Base-by-base conservation (phyloP, 2,888 invertebrate genomes). In the Anagyrus pseudococci region DNA sequence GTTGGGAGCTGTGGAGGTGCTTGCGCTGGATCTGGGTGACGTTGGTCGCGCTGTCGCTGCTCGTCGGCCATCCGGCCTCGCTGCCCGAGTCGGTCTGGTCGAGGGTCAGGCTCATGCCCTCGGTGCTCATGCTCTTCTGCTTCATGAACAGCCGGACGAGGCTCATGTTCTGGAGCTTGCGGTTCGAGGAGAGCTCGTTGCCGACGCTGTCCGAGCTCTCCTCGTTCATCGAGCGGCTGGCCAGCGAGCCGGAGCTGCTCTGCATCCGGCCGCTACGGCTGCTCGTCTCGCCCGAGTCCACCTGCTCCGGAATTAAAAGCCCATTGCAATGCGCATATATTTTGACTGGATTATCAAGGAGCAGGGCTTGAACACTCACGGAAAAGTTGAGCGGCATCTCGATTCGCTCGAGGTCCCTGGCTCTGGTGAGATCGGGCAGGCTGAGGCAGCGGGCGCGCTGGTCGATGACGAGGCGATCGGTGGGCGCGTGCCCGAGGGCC, bases 71-170 rank as follows among this genome's bases (percentile, higher is more conserved):
- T 33, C 73, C 76, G 75, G 90, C 91, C 71, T 92, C 85, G 54
- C 84, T 84, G 1, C 82, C 89, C 1, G 91, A 91, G 52, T 77
- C 79, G 46, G 92, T 86, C 69, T 92, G 91, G 78, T 92, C 92
- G 84, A 91, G 87, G 58, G 87, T 87, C 20, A 84, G 81, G 61
- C 87, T 87, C 71, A 88, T 89, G 61, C 89, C 89, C 78, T 92
- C 92, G 58, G 88, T 89, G 69, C 92, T 91, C 83, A 87, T 88
- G 78, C 92, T 93, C 79, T 93, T 93, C 77, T 94, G 94, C 80
- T 94, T 93, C 86, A 94, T 94, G 77, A 94, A 94, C 69, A 94
- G 84, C 80, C 92, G 92, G 46, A 94, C 92, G 75, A 94, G 85
- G 81, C 90, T 94, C 79, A 94, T 89, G 70, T 90, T 88, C 74